phyloP scores from a whole-genome alignment of 1,140 invertebrate genomes.

The Zaprionus vittiger region DNA sequence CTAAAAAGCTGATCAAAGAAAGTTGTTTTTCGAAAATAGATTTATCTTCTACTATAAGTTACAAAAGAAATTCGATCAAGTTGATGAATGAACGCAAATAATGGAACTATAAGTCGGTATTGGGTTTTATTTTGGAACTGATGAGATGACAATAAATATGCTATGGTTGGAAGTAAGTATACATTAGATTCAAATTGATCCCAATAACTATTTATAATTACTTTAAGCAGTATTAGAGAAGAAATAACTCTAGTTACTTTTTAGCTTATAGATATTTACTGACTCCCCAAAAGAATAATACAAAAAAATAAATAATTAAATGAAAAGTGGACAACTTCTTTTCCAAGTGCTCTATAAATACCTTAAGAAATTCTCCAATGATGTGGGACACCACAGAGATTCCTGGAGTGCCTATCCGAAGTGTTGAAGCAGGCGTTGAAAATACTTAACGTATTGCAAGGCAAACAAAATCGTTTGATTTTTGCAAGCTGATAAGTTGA shows the following conservation, averaged over 20 bases:
- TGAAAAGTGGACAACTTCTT: neutral
- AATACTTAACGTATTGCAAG: constrained; percentile 26
- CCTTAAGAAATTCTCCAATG: neutral
- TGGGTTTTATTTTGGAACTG: neutral
- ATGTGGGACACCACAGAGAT: constrained; percentile 1
- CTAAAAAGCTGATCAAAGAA: constrained; percentile 6
- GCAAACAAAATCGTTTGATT: constrained; percentile 43
- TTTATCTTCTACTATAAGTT: neutral
- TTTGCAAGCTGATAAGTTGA: constrained; percentile 59
- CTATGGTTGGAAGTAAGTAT: neutral
- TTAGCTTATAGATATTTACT: no score
- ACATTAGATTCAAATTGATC: neutral
- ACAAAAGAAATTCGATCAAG: neutral
- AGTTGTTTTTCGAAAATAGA: neutral
- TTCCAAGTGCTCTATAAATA: neutral
- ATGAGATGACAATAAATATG: neutral
- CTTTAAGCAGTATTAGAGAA: no score
- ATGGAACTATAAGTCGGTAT: neutral
- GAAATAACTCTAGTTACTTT: no score
- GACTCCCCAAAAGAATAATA: no score
- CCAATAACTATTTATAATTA: no score
- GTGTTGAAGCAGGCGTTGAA: constrained; percentile 3
- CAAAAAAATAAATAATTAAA: no score
- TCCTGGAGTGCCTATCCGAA: neutral
- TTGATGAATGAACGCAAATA: constrained; percentile 6